Evolutionary conservation across 2,888 invertebrate genomes (phyloP), one percentile per base, ranked within the genome.

Genomic region (Diplazon laetatorius): DNA sequence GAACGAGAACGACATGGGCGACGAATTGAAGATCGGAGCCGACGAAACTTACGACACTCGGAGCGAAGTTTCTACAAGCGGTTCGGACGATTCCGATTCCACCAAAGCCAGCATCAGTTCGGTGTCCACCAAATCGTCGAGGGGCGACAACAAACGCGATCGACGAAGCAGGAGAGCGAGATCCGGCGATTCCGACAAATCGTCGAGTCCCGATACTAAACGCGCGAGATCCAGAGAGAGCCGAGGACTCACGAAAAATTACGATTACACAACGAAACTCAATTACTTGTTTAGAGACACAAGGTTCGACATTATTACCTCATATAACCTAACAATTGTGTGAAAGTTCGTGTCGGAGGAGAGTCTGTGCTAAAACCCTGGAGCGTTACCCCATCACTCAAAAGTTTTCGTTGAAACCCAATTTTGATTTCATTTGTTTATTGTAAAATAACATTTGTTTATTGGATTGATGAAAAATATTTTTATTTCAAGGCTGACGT

Each of bases 211-310:
- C 14, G 91, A 89, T 74, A 84, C 88, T 2, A 91, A 91, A 80
- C 87, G 91, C 25, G 87, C 89, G 1, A 88, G 89, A 69, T 89
- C 90, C 16, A 91, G 91, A 82, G 91, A 90, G 35, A 88, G 83
- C 82, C 89, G 90, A 76, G 89, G 88, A 66, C 92, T 91, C 83
- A 92, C 93, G 72, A 95, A 95, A 91, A 95, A 95, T 9, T 96
- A 96, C 88, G 97, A 97, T 92, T 97, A 96, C 87, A 93, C 95
- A 92, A 96, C 96, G 22, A 97, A 97, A 92, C 92, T 99, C 82
- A 98, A 97, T 92, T 98, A 98, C 91, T 93, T 99, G 84, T 98
- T 99, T 91, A 94, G 98, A 84, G 98, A 98, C 90, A 97, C 99
- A 60, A 94, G 94, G 82, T 91, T 87, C 75, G 87, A 76, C 77